These are phyloP conservation scores for Phyto melanocephala DNA, from an alignment of 2,888 invertebrate species.

Conservation along the genomic window DNA sequence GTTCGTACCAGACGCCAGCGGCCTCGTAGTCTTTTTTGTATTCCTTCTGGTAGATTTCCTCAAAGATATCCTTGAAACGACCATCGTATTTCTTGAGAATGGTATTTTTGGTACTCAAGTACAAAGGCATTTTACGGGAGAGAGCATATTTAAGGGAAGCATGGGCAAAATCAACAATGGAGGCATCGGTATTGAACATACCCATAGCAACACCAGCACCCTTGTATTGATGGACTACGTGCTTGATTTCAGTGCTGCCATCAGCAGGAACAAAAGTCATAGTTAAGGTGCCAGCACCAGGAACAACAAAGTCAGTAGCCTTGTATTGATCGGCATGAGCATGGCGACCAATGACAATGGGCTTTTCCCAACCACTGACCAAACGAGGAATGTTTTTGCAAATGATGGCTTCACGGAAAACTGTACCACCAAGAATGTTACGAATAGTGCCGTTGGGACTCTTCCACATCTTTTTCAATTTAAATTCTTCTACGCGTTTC, in stretches of 20 bases:
- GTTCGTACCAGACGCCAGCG: slow-evolving; percentile 97
- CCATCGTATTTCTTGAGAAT: slow-evolving; percentile 98
- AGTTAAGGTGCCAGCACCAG: slow-evolving; percentile 92
- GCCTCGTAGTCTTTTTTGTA: slow-evolving; percentile 92
- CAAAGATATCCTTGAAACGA: slow-evolving; percentile 97
- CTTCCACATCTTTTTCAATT: slow-evolving; percentile 93
- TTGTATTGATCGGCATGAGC: slow-evolving; percentile 99
- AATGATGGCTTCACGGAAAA: slow-evolving; percentile 92
- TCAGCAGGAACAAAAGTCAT: slow-evolving; percentile 87
- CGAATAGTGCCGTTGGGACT: slow-evolving; percentile 93
- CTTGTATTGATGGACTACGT: slow-evolving; percentile 90
- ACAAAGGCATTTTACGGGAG: slow-evolving; percentile 90
- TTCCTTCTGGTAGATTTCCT: slow-evolving; percentile 93
- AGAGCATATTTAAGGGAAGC: slow-evolving; percentile 95
- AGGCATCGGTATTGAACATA: slow-evolving; percentile 98
- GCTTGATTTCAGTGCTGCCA: slow-evolving; percentile 82
- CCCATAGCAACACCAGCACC: slow-evolving; percentile 95
- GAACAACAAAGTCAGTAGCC: slow-evolving; percentile 97
- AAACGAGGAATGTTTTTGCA: slow-evolving; percentile 96
- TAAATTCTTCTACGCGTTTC: slow-evolving; percentile 94
- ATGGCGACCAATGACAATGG: slow-evolving; percentile 98
- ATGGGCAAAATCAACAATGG: slow-evolving; percentile 96
- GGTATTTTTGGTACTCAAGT: slow-evolving; percentile 97
- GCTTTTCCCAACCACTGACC: slow-evolving; percentile 96
- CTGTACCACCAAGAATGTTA: slow-evolving; percentile 87